A percentile compares a stretch with the other conserved stretches of the same genome.
These are phyloP conservation scores for Microvelia longipes DNA, from an alignment of 1,140 invertebrate species.

Conservation along the genomic window DNA sequence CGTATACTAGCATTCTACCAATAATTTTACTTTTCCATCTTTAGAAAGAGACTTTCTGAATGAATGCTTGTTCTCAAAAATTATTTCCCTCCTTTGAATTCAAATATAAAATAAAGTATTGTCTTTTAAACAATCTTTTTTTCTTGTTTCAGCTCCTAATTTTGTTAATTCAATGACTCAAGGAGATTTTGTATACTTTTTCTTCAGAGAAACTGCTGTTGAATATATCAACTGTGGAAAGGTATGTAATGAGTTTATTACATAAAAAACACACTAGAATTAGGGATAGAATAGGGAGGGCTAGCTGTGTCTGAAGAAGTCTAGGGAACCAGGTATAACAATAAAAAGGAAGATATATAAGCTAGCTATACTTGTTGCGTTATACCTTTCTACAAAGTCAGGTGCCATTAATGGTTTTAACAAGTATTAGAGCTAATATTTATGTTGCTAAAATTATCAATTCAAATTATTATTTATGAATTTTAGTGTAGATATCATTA, in stretches of 20 bases:
- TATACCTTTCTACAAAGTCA: neutral
- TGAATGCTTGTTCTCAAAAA: neutral
- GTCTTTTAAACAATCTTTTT: neutral
- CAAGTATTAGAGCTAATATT: no score
- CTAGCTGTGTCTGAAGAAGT: no score
- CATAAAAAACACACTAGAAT: neutral
- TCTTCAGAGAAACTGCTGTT: slow-evolving; percentile 87
- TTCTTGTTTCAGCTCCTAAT: slow-evolving; percentile 51
- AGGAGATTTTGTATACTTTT: slow-evolving; percentile 90
- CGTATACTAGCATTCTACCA: no score
- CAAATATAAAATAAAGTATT: neutral
- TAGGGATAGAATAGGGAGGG: neutral
- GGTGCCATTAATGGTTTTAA: no score
- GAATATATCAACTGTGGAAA: slow-evolving; percentile 94
- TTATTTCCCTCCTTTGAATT: neutral
- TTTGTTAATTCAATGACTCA: slow-evolving; percentile 89
- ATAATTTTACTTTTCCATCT: no score
- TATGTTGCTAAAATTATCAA: no score
- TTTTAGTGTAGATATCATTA: no score
- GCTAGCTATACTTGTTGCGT: neutral
- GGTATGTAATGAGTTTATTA: slow-evolving; percentile 34
- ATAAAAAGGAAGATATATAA: neutral
- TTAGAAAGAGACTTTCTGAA: no score
- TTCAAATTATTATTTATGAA: no score
- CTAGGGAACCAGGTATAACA: no score